These are phyloP conservation scores for Pteromalus puparum DNA, from an alignment of 1,140 invertebrate genomes.

Conservation along the genomic window DNA sequence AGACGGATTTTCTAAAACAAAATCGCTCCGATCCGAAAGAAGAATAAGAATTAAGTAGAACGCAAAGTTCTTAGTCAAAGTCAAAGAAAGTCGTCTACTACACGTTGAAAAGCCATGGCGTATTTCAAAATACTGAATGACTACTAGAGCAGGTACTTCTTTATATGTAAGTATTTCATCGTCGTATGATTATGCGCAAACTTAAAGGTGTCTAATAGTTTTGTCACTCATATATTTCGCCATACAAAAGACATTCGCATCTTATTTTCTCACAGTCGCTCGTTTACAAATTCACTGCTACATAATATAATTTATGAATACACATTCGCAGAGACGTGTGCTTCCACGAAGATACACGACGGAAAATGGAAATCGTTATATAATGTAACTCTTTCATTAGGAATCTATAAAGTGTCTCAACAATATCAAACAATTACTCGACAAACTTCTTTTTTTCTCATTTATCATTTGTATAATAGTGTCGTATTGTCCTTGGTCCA, in stretches of 20 bases:
- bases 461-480: background rate
- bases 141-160: conserved; percentile 46
- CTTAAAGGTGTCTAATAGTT: conserved; percentile 27
- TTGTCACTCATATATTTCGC: background rate
- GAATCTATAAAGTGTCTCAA: conserved; percentile 41
- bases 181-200: conserved; percentile 13
- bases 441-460: conserved; percentile 12
- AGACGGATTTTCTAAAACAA: conserved; percentile 41
- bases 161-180: conserved; percentile 38
- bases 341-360: background rate
- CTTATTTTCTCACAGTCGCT: too few species aligned
- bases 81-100: background rate
- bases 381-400: background rate
- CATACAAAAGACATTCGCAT: conserved; percentile 30
- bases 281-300: background rate
- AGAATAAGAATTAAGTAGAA: background rate
- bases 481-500: conserved; percentile 69
- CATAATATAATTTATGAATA: background rate
- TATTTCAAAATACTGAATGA: conserved; percentile 44
- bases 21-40: background rate
- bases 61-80: background rate
- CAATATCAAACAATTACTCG: conserved; percentile 38
- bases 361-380: background rate
- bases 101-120: conserved; percentile 30
- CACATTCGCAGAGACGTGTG: background rate